Conservation (phyloP, 2,113 vertebrate species). For the Semnornis frantzii region DNA sequence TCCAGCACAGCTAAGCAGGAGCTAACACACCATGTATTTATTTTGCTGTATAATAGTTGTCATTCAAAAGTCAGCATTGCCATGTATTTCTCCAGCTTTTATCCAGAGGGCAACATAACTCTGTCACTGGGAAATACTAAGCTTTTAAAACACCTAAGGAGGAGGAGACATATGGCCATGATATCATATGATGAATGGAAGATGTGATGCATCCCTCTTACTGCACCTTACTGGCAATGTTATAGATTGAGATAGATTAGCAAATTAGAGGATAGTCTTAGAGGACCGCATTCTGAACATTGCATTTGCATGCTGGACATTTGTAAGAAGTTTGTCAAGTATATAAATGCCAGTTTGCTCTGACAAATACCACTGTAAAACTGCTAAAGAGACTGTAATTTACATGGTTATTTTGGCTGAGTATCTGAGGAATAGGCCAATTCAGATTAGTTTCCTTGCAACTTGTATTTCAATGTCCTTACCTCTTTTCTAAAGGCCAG, state of each 20-base stretch:
- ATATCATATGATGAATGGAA: not conserved
- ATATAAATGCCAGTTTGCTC: not conserved
- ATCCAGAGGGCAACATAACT: conserved; percentile 64
- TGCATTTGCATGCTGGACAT: not conserved
- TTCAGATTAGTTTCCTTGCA: conserved; percentile 10
- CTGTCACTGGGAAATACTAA: conserved; percentile 20
- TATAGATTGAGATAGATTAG: not conserved
- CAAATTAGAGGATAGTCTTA: not conserved
- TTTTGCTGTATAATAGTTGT: not conserved
- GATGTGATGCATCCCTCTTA: not conserved
- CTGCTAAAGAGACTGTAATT: not conserved
- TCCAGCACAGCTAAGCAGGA: not conserved
- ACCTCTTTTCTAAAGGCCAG: not conserved
- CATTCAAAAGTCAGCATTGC: not conserved
- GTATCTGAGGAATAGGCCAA: not conserved
- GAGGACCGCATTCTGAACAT: not conserved
- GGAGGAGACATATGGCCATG: not conserved
- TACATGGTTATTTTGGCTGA: not conserved
- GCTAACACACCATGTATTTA: not conserved
- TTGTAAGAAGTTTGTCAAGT: not conserved
- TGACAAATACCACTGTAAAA: conserved; percentile 11
- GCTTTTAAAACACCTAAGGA: conserved; percentile 21
- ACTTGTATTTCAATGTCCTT: not conserved
- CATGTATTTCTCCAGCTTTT: conserved; percentile 60
- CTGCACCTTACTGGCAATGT: not conserved